A percentile compares a stretch with the other conserved stretches of the same genome.
Evolutionary conservation across 2,113 vertebrate species (phyloP).

Genomic region (Muscicapa adusta): DNA sequence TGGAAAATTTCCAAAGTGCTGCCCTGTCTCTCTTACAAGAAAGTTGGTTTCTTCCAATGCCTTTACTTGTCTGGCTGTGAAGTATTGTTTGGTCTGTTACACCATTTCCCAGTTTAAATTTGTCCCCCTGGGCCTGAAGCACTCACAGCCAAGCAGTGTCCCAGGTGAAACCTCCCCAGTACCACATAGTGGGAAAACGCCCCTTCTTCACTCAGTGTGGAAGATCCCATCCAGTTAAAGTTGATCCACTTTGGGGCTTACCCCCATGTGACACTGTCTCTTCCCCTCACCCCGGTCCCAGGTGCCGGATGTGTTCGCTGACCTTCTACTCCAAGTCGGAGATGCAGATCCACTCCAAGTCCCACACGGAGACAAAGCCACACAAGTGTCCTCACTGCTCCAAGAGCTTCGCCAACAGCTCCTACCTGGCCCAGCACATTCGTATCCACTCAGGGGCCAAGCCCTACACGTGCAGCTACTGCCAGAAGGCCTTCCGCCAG

Average conservation of each 20-base stretch:
- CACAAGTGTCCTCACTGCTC: constrained; percentile 99
- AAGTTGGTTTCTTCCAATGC: not conserved
- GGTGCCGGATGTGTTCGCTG: constrained; percentile 99
- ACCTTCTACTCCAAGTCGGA: constrained; percentile 99
- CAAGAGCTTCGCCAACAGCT: constrained; percentile 98
- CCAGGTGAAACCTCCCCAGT: not conserved
- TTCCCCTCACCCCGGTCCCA: constrained; percentile 72
- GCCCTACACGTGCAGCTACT: constrained; percentile 90
- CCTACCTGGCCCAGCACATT: constrained; percentile 96
- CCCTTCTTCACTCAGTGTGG: not conserved
- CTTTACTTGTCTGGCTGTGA: not conserved
- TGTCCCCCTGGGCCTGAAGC: not conserved
- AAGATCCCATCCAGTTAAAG: not conserved
- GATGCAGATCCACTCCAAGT: constrained; percentile 99
- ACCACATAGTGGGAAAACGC: not conserved
- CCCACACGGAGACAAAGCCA: constrained; percentile 97
- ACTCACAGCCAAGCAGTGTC: not conserved
- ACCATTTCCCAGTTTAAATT: not conserved
- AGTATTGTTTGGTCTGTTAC: not conserved
- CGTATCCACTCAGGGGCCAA: constrained; percentile 98
- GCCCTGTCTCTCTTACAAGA: not conserved
- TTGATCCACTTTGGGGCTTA: not conserved
- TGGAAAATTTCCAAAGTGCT: not conserved
- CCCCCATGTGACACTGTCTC: constrained; percentile 3
- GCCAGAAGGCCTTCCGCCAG: constrained; percentile 92